Base-by-base conservation (phyloP, 2,797 vertebrate genomes). In the Taenioides sp. region DNA sequence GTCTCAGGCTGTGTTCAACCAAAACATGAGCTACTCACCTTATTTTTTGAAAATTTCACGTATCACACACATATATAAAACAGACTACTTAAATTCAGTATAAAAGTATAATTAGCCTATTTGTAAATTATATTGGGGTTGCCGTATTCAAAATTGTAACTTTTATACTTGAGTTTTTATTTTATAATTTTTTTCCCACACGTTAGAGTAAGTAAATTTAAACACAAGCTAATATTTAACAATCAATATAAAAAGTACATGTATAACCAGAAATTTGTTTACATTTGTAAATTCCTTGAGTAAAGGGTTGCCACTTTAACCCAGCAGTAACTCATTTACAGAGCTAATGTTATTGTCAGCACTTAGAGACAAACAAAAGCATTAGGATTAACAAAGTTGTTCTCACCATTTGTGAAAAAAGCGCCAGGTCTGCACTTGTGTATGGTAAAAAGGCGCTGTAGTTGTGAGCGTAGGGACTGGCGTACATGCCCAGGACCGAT, bases 401-500 rank as follows among this genome's bases (percentile, higher is more conserved):
- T 18, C 95, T 97, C 93, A 98, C 96, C 96, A 98, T 97, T 89
- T 98, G 97, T 23, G 97, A 97, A 92, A 98, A 98, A 82, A 98
- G 96, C 89, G 96, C 95, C 91, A 98, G 88, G 78, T 98, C 97
- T 52, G 96, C 95, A 85, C 94, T 94, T 90, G 95, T 96, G 92
- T 98, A 98, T 52, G 97, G 97, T 85, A 98, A 90, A 89, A 98
- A 98, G 72, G 97, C 97, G 94, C 97, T 96, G 95, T 98, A 98
- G 95, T 95, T 96, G 91, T 96, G 96, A 50, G 96, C 94, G 87
- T 97, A 97, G 55, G 96, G 96, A 70, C 95, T 94, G 69, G 96
- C 95, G 88, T 98, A 98, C 96, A 98, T 97, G 92, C 97, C 96
- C 92, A 98, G 84, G 84, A 98, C 96, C 60, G 97, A 98, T 28